These are phyloP conservation scores for Caiman crocodilus DNA, from an alignment of 2,797 vertebrate genomes.

Conservation along the genomic window DNA sequence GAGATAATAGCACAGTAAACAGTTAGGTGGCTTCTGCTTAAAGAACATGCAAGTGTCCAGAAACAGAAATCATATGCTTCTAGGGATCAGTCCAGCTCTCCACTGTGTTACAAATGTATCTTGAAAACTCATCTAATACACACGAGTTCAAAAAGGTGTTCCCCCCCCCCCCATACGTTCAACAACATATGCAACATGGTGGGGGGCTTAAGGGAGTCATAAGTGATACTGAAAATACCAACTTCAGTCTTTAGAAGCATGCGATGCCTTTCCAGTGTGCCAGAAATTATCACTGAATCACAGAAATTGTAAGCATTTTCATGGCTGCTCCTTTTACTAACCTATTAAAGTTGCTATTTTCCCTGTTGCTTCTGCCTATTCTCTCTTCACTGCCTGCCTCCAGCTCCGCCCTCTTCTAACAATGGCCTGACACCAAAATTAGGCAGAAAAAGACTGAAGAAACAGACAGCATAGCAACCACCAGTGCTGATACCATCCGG, in stretches of 20 bases:
- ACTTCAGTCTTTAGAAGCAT: no score
- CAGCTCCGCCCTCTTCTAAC: background rate
- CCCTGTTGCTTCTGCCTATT: background rate
- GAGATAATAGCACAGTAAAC: background rate
- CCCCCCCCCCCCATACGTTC: background rate
- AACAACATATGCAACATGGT: background rate
- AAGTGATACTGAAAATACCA: background rate
- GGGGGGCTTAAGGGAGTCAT: background rate
- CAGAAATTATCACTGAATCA: background rate
- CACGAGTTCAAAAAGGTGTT: background rate
- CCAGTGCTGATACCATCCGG: background rate
- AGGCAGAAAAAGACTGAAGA: rapidly evolving
- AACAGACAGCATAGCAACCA: background rate
- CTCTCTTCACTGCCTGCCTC: background rate
- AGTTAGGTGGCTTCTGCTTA: background rate
- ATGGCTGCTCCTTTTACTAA: background rate
- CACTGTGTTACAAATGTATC: background rate
- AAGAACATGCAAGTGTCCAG: background rate
- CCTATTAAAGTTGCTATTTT: background rate
- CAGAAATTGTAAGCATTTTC: background rate
- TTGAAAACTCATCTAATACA: background rate
- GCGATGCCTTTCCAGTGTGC: background rate
- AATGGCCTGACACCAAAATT: background rate
- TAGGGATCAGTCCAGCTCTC: background rate
- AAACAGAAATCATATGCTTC: background rate